Evolutionary conservation across 2,113 vertebrate genomes (phyloP).

Genomic region (Xiphophorus hellerii): DNA sequence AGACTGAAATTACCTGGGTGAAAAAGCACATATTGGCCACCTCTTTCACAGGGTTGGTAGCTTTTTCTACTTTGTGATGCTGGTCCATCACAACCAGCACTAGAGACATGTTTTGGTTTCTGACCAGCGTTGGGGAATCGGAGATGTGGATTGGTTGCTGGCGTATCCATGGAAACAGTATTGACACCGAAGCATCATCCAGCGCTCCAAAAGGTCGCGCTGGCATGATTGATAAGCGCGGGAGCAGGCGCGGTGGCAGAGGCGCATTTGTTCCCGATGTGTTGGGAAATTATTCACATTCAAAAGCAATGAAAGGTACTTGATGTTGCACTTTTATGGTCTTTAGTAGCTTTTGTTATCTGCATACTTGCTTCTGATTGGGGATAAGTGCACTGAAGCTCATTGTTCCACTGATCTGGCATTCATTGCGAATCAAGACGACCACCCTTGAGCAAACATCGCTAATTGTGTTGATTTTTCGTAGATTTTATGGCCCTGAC

Average conservation of each 20-base stretch:
- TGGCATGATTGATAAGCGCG: conserved; percentile 62
- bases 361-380: background rate
- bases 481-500: background rate
- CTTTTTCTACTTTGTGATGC: conserved; percentile 13
- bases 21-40: conserved; percentile 38
- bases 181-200: conserved; percentile 52
- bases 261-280: background rate
- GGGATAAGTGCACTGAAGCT: background rate
- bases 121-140: conserved; percentile 34
- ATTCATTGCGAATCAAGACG: conserved; percentile 15
- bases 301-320: conserved; percentile 10
- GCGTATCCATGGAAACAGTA: conserved; percentile 71
- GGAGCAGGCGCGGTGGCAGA: conserved; percentile 27
- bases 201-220: conserved; percentile 57
- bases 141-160: conserved; percentile 44
- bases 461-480: background rate
- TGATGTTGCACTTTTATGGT: background rate
- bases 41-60: conserved; percentile 10
- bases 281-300: conserved; percentile 5
- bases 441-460: background rate
- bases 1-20: conserved; percentile 45
- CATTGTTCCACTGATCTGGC: background rate
- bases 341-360: conserved; percentile 12
- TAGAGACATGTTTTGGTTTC: conserved; percentile 45
- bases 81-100: conserved; percentile 7